A percentile compares a stretch with the other conserved stretches of the same genome.
Evolutionary conservation across 1,140 invertebrate genomes (phyloP).

Genomic region (Pinna nobilis): DNA sequence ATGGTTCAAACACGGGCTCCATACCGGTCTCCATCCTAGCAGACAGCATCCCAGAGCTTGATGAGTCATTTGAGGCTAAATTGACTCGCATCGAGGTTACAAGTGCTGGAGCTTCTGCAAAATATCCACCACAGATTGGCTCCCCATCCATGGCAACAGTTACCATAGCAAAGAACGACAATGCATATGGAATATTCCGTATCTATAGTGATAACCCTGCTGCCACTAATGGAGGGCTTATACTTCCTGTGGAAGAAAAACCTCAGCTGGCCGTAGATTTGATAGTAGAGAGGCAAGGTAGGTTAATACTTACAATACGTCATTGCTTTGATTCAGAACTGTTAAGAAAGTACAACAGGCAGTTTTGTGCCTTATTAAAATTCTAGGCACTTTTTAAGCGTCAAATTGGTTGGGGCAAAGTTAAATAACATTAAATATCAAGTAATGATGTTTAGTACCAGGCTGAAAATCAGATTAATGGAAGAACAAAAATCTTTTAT

Average conservation of each 20-base stretch:
- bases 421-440: too few species aligned
- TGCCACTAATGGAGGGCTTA: slow-evolving; percentile 44
- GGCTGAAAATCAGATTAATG: too few species aligned
- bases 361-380: too few species aligned
- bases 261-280: slow-evolving; percentile 66
- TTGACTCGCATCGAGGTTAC: slow-evolving; percentile 62
- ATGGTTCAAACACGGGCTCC: slow-evolving; percentile 50
- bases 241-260: slow-evolving; percentile 66
- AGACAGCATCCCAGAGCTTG: slow-evolving; percentile 68
- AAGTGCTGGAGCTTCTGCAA: slow-evolving; percentile 40
- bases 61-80: slow-evolving; percentile 64
- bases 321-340: too few species aligned
- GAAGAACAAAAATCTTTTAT: too few species aligned
- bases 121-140: slow-evolving; percentile 63
- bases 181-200: slow-evolving; percentile 68
- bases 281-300: slow-evolving; percentile 69
- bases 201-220: slow-evolving; percentile 60
- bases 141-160: slow-evolving; percentile 48
- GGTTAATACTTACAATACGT: not conserved
- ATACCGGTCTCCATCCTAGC: slow-evolving; percentile 61
- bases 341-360: too few species aligned
- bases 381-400: too few species aligned
- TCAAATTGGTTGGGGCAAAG: too few species aligned
- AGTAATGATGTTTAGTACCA: too few species aligned
- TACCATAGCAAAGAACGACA: slow-evolving; percentile 65